Evolutionary conservation across 2,113 vertebrate species (phyloP).

Genomic region (Galemys pyrenaicus): DNA sequence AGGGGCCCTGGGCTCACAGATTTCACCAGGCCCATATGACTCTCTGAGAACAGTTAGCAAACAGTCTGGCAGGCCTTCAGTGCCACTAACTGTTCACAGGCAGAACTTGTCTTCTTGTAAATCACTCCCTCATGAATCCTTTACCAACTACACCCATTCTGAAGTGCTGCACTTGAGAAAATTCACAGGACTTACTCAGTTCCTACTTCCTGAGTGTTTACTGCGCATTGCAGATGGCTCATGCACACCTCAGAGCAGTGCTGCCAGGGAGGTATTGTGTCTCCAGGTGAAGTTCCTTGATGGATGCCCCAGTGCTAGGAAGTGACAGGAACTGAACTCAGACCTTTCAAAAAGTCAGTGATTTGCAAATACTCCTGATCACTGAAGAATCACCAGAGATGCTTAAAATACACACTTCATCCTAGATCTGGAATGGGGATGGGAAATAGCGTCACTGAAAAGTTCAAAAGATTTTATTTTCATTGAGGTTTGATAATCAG

Average conservation of each 20-base stretch:
- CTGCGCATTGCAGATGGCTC: background rate
- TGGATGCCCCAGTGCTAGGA: background rate
- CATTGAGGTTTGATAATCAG: background rate
- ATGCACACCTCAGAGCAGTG: background rate
- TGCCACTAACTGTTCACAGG: background rate
- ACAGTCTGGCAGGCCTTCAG: background rate
- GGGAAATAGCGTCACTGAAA: background rate
- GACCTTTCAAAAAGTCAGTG: background rate
- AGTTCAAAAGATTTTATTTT: background rate
- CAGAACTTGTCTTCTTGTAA: background rate
- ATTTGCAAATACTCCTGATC: background rate
- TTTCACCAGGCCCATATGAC: slow-evolving; percentile 55
- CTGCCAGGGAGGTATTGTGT: accelerated
- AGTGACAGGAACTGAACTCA: background rate
- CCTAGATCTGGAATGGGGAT: background rate
- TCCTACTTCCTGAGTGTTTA: background rate
- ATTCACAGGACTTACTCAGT: background rate
- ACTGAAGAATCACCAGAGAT: background rate
- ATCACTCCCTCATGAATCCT: background rate
- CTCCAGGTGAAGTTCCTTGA: no score
- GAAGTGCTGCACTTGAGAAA: background rate
- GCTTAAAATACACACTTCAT: background rate
- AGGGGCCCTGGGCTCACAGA: slow-evolving; percentile 61
- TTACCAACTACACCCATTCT: background rate
- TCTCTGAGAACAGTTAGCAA: slow-evolving; percentile 7